A percentile compares a stretch with the other conserved stretches of the same genome.
Evolutionary conservation across 2,113 vertebrate genomes (phyloP).

Genomic region (Antechinus stuartii): DNA sequence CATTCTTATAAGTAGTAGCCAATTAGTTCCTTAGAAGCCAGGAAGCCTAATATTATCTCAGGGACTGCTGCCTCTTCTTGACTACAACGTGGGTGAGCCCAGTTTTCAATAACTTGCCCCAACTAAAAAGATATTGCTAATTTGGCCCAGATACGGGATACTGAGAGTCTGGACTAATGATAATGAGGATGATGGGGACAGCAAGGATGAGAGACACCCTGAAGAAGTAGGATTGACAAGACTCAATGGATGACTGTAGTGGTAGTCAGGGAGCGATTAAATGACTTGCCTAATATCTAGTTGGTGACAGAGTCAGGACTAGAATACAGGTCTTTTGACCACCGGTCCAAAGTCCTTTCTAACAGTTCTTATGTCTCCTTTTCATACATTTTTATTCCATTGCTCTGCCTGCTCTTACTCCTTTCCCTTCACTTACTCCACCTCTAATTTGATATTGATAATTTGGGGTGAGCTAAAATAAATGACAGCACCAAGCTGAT

Average conservation of each 20-base stretch:
- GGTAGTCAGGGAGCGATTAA: background rate
- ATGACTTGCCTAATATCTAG: background rate
- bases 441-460: background rate
- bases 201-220: background rate
- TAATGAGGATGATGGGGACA: background rate
- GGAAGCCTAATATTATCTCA: background rate
- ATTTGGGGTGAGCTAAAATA: background rate
- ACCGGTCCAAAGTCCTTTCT: background rate
- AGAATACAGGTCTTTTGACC: background rate
- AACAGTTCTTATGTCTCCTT: background rate
- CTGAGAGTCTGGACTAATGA: background rate
- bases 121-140: background rate
- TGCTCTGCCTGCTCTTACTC: background rate
- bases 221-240: background rate
- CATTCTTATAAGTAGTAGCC: background rate
- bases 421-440: background rate
- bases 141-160: background rate
- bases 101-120: background rate
- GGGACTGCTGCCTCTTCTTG: background rate
- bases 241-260: background rate
- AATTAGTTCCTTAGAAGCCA: background rate
- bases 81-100: background rate
- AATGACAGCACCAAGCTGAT: background rate
- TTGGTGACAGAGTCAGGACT: background rate
- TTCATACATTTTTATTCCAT: background rate